These are phyloP conservation scores for Helobdella robusta DNA, from an alignment of 2,888 invertebrate genomes.

Conservation along the genomic window DNA sequence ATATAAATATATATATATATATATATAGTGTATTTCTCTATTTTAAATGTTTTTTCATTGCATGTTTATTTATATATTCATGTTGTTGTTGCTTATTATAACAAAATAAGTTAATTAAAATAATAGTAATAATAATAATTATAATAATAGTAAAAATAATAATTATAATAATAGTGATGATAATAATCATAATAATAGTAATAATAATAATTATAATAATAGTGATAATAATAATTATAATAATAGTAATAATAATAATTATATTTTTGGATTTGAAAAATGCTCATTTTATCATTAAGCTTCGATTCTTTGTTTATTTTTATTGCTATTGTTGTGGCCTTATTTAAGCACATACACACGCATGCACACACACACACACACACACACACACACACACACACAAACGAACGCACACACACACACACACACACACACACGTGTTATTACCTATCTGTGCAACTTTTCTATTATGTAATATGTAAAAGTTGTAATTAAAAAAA, in stretches of 20 bases:
- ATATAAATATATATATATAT: too few species aligned
- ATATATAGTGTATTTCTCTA: too few species aligned
- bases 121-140: not conserved
- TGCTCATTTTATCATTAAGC: not conserved
- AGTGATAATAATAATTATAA: not conserved
- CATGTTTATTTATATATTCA: too few species aligned
- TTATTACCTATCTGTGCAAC: too few species aligned
- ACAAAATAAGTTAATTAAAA: not conserved
- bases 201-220: not conserved
- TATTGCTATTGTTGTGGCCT: not conserved
- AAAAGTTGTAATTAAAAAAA: too few species aligned
- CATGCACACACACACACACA: not conserved
- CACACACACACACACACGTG: not conserved
- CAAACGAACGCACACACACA: not conserved
- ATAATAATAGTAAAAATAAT: constrained; percentile 7
- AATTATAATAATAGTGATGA: not conserved
- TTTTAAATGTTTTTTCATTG: too few species aligned
- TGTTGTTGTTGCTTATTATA: too few species aligned
- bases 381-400: not conserved
- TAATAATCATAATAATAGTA: not conserved
- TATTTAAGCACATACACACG: too few species aligned
- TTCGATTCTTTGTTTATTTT: not conserved
- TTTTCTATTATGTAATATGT: too few species aligned
- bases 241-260: constrained; percentile 9
- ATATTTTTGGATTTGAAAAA: not conserved